phyloP scores from a whole-genome alignment of 2,797 vertebrate species.

The Tangara arthus region DNA sequence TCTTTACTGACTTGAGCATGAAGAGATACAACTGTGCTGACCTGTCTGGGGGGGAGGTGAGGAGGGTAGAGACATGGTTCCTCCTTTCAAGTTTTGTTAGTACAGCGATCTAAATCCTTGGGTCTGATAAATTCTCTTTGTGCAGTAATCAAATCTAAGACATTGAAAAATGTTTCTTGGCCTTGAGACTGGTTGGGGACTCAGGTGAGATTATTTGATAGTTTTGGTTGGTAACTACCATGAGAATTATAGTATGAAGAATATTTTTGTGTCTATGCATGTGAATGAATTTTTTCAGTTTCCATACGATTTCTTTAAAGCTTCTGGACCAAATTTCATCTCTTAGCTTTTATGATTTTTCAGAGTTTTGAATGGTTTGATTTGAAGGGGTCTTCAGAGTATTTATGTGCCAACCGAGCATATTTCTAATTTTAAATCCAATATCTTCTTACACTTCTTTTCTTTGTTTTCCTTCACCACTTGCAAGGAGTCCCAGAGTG shows the following conservation, averaged over 20 bases:
- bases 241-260: neutral
- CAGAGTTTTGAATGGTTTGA: neutral
- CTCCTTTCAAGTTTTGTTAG: neutral
- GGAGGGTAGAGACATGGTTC: neutral
- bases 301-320: neutral
- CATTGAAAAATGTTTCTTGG: neutral
- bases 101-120: neutral
- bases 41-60: neutral
- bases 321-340: neutral
- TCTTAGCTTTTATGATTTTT: neutral
- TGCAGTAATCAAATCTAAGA: neutral
- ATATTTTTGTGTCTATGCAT: neutral
- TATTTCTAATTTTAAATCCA: neutral
- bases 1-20: neutral
- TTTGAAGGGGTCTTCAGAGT: neutral
- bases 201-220: neutral
- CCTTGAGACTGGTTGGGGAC: neutral
- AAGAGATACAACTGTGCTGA: neutral
- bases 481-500: slow-evolving; percentile 69
- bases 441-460: neutral
- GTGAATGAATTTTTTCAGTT: neutral
- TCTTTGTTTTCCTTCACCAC: neutral
- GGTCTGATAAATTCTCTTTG: neutral
- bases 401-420: neutral
- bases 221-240: neutral